Base-by-base conservation (phyloP, 1,140 invertebrate species). In the Thereuonema tuberculata region DNA sequence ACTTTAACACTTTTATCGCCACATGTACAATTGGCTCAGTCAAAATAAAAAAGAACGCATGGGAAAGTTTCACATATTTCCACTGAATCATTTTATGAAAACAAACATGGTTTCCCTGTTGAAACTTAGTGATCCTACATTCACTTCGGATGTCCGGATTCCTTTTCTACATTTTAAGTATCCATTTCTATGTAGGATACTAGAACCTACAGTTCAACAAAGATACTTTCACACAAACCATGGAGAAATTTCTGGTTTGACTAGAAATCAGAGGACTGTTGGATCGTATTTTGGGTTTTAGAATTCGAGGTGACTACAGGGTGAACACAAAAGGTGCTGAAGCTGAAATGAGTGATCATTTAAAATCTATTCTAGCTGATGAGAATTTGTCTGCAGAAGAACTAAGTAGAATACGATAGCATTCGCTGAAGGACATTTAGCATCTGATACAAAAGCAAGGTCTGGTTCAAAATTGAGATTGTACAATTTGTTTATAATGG, bases 381-480 rank as follows among this genome's bases (percentile, higher is more conserved):
- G 69, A 69, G 58, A 63, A 58, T 25, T 62, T 80, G 37, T 69
- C 72, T 50, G 62, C 66, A 14, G 74, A 75, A 29, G 80, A 88
- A 67, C 80, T 84, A 63, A 79, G 86, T 65, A 82, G 81, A 65
- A 74, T 91, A 17, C 90, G 64, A 62, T 74, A 62, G 89, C 89
- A 0, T 94, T 93, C 75, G 88, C 88, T 52, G 90, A 94, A 74
- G 91, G 91, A 5, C 93, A 93, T 72, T 68, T 87, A 52, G 81
- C 87, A 49, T 86, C 83, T 65, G 67, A 75, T 58, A 71, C 71
- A 52, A 75, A 65, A 72, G 75, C 2, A 77, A 80, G 60, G 77
- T 77, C 64, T 37, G 61, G 59, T 25, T 49, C 58, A 17, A 69
- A 68, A 56, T 25, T 69, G 14, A 52, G 61, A 26, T 29, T 70